A percentile compares a stretch with the other conserved stretches of the same genome.
Evolutionary conservation across 2,113 vertebrate genomes (phyloP).

Genomic region (Gasterosteus nipponicus): DNA sequence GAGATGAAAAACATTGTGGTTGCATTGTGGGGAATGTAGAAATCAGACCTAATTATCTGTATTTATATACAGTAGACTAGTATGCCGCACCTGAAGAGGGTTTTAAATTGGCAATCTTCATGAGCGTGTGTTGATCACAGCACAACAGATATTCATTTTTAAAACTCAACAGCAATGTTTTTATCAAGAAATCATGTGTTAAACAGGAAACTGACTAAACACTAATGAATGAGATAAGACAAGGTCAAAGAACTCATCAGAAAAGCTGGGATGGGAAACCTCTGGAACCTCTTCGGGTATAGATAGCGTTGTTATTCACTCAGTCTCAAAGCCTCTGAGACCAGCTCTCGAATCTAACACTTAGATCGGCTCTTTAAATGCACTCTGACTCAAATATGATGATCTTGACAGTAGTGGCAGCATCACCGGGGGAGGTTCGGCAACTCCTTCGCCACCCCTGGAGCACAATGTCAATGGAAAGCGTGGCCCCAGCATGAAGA

Average conservation of each 20-base stretch:
- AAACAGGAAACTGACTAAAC: not conserved
- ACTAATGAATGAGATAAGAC: not conserved
- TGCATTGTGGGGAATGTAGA: constrained; percentile 5
- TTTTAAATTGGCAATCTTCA: not conserved
- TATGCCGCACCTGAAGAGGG: not conserved
- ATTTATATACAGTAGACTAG: not conserved
- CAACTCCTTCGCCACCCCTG: not conserved
- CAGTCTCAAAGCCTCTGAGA: not conserved
- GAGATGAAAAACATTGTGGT: not conserved
- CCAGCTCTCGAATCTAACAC: not conserved
- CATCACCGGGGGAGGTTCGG: constrained; percentile 3
- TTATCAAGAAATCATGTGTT: too few species aligned
- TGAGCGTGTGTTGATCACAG: too few species aligned
- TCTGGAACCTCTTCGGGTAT: not conserved
- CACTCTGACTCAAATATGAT: constrained; percentile 3
- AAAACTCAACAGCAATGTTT: not conserved
- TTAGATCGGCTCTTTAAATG: not conserved
- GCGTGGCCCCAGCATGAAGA: not conserved
- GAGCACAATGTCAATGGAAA: constrained; percentile 8
- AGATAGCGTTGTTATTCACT: not conserved
- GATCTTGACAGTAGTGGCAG: constrained; percentile 12
- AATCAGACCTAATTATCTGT: not conserved
- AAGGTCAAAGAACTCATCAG: not conserved
- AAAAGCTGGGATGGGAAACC: not conserved
- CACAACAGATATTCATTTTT: too few species aligned